Conservation (phyloP, 2,888 invertebrate species). For the Dynastes hyllus region DNA sequence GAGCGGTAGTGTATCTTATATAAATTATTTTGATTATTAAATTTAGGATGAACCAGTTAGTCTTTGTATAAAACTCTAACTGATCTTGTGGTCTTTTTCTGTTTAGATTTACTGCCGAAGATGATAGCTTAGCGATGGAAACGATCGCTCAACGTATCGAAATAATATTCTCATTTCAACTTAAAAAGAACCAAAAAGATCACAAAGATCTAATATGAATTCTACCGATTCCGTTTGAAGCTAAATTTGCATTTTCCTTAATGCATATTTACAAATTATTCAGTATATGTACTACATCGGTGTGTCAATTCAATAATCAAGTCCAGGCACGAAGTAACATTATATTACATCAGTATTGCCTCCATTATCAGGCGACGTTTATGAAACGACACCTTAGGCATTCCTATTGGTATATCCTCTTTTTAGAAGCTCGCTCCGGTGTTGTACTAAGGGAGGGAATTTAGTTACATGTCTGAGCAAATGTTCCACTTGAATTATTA, state of each 20-base stretch:
- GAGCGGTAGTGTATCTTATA: no score
- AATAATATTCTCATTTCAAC: background rate
- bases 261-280: constrained; percentile 38
- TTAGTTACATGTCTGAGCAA: background rate
- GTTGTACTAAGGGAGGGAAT: constrained; percentile 3
- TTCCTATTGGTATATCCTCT: constrained; percentile 12
- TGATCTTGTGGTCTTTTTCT: no score
- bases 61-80: no score
- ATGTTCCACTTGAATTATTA: background rate
- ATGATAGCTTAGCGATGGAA: no score
- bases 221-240: background rate
- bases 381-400: constrained; percentile 28
- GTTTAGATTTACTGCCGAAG: no score
- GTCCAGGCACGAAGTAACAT: constrained; percentile 28
- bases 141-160: background rate
- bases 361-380: constrained; percentile 35
- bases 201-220: background rate
- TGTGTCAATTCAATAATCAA: constrained; percentile 20
- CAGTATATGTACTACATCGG: background rate
- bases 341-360: constrained; percentile 44
- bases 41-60: no score
- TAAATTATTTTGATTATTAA: no score
- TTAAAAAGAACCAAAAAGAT: no score
- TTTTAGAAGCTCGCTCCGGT: background rate
- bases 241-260: constrained; percentile 17